A percentile compares a stretch with the other conserved stretches of the same genome.
These are phyloP conservation scores for Silurus lanzhouensis DNA, from an alignment of 2,797 vertebrate species.

Conservation along the genomic window DNA sequence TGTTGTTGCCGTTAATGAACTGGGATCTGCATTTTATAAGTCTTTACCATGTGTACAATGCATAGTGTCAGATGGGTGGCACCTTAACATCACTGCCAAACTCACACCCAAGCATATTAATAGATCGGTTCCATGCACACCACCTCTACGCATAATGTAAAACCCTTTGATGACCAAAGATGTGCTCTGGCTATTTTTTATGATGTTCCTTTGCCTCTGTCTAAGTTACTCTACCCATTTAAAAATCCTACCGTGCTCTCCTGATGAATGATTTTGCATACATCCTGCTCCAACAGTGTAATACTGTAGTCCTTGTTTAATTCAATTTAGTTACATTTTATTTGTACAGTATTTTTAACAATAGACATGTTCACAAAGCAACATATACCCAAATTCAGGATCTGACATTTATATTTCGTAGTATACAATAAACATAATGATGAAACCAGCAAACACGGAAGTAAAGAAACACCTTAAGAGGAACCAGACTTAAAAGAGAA, in stretches of 20 bases:
- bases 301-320: background rate
- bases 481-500: too few relatives aligned
- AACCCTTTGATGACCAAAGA: background rate
- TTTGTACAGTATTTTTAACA: too few relatives aligned
- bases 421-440: too few relatives aligned
- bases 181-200: background rate
- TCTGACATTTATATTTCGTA: too few relatives aligned
- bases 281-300: background rate
- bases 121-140: background rate
- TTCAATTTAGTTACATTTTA: background rate
- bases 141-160: background rate
- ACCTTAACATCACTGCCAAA: slow-evolving; percentile 1
- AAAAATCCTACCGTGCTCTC: background rate
- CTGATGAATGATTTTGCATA: background rate
- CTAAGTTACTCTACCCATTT: slow-evolving; percentile 6
- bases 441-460: too few relatives aligned
- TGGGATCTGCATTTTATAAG: slow-evolving; percentile 6
- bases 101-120: background rate
- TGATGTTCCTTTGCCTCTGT: background rate
- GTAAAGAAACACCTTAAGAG: too few relatives aligned
- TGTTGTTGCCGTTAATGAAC: background rate
- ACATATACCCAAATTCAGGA: too few relatives aligned
- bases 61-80: background rate
- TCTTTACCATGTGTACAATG: background rate
- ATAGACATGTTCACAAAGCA: too few relatives aligned